Evolutionary conservation across 2,888 invertebrate species (phyloP), one percentile per base, ranked within the genome.

Genomic region (Pammene aurita): DNA sequence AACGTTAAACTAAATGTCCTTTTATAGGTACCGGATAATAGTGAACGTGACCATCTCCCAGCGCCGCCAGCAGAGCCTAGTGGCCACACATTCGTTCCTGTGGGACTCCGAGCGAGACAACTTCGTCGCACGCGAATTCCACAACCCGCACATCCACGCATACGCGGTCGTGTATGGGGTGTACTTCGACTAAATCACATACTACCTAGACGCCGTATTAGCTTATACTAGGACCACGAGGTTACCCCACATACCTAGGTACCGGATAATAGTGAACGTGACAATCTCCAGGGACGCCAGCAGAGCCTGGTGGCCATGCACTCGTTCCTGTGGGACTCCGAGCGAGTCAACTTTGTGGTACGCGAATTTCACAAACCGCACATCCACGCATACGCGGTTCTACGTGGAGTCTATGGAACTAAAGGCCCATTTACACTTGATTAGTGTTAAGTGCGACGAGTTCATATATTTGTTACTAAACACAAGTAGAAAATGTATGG

Each of bases 51-150:
- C 94, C 26, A 94, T 96, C 67, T 94, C 95, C 11, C 95, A 96
- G 81, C 94, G 95, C 71, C 90, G 94, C 62, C 94, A 94, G 72
- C 96, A 96, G 80, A 94, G 95, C 66, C 86, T 95, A 54, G 90
- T 94, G 65, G 85, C 94, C 9, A 93, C 93, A 50, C 93, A 95
- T 75, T 93, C 94, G 69, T 95, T 95, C 81, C 84, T 96, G 18
- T 96, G 96, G 96, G 96, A 96, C 78, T 81, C 88, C 48, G 94
- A 95, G 54, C 92, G 94, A 62, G 96, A 96, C 77, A 88, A 90
- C 63, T 96, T 94, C 80, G 94, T 94, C 0, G 85, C 88, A 0
- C 93, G 93, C 75, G 90, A 91, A 46, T 94, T 93, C 78, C 95
- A 96, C 82, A 95, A 94, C 77, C 92, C 93, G 70, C 93, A 94